phyloP scores from a whole-genome alignment of 2,113 vertebrate species.

The Sander vitreus region DNA sequence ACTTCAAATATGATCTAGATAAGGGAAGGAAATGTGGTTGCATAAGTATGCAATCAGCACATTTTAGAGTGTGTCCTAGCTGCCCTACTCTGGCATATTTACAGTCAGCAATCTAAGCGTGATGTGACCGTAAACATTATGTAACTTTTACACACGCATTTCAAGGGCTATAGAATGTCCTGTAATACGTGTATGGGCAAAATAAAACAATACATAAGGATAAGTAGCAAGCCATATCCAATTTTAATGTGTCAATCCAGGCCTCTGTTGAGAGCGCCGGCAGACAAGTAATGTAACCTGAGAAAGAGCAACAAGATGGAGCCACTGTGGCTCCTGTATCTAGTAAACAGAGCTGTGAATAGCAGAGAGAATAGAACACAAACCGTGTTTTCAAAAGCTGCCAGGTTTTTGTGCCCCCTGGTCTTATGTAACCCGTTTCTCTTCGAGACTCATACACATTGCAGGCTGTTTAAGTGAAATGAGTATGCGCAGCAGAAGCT shows the following conservation, averaged over 20 bases:
- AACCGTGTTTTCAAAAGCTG: constrained; percentile 44
- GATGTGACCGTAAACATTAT: constrained; percentile 47
- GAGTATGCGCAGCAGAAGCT: background rate
- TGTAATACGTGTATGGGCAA: background rate
- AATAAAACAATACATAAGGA: constrained; percentile 51
- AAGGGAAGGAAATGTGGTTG: background rate
- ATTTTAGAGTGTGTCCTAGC: constrained; percentile 22
- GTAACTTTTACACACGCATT: constrained; percentile 48
- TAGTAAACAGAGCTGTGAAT: constrained; percentile 71
- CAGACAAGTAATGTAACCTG: constrained; percentile 59
- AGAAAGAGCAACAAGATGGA: constrained; percentile 42
- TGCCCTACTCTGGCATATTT: constrained; percentile 37
- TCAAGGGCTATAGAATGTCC: constrained; percentile 12
- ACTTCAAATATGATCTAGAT: too few species aligned
- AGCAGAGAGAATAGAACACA: constrained; percentile 57
- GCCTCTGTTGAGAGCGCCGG: constrained; percentile 29
- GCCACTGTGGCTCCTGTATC: constrained; percentile 60
- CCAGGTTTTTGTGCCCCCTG: constrained; percentile 33
- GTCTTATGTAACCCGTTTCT: constrained; percentile 43
- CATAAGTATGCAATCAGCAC: constrained; percentile 22
- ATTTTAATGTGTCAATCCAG: constrained; percentile 38
- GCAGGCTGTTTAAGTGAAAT: constrained; percentile 10
- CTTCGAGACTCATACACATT: constrained; percentile 9
- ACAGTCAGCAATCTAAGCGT: constrained; percentile 43
- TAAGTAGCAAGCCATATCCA: constrained; percentile 16